Evolutionary conservation across 2,797 vertebrate genomes (phyloP).

Genomic region (Neomorphus geoffroyi): DNA sequence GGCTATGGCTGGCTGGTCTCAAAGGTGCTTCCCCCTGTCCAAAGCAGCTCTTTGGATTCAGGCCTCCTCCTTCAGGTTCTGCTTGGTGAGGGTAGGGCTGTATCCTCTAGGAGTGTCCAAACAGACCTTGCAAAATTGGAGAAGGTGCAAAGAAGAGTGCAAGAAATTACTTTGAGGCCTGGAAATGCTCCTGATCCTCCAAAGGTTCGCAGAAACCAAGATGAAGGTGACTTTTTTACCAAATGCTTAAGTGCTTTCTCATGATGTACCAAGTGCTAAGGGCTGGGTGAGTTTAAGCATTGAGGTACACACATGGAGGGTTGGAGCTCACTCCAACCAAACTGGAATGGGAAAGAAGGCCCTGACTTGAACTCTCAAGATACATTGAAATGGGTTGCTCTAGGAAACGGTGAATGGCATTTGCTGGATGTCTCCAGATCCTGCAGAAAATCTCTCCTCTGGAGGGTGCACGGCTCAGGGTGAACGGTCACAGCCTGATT

Average conservation of each 20-base stretch:
- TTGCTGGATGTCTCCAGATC: neutral
- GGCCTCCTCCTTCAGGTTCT: neutral
- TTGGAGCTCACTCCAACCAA: neutral
- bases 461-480: neutral
- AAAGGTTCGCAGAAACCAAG: neutral
- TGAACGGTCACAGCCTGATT: neutral
- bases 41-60: neutral
- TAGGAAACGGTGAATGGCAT: neutral
- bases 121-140: neutral
- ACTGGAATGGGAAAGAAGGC: neutral
- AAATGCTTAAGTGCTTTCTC: neutral
- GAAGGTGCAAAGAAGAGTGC: neutral
- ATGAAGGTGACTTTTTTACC: neutral
- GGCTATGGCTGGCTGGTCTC: neutral
- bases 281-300: neutral
- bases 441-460: neutral
- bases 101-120: neutral
- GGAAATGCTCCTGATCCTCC: neutral
- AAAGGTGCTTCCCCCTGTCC: rapidly evolving
- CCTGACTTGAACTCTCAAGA: neutral
- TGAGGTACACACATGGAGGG: rapidly evolving
- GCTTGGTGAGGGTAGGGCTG: neutral
- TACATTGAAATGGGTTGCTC: neutral
- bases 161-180: neutral
- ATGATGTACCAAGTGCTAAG: neutral